Evolutionary conservation across 2,113 vertebrate species (phyloP).

Genomic region (Dromas ardeola): DNA sequence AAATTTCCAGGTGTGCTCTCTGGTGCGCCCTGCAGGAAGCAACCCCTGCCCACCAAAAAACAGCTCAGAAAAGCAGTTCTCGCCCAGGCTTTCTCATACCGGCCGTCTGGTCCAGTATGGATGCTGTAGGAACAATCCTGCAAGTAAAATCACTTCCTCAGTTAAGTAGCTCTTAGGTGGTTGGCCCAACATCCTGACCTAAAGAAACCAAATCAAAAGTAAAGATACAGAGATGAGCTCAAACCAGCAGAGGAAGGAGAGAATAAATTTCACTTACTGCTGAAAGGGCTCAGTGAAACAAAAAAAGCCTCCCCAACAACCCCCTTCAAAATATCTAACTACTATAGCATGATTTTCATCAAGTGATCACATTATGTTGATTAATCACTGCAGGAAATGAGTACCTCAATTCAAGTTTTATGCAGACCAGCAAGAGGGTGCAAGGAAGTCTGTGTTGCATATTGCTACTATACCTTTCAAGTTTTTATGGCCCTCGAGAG

Average conservation of each 20-base stretch:
- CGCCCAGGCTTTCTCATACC: not conserved
- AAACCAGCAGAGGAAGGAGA: constrained; percentile 18
- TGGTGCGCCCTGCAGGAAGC: not conserved
- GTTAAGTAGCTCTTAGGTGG: not conserved
- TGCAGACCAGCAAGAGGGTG: constrained; percentile 36
- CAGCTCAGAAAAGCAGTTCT: not conserved
- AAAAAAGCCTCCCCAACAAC: not conserved
- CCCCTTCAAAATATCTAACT: not conserved
- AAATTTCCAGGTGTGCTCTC: not conserved
- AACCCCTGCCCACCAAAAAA: not conserved
- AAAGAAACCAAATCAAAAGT: constrained; percentile 33
- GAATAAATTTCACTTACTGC: not conserved
- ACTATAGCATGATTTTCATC: constrained; percentile 41
- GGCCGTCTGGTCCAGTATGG: not conserved
- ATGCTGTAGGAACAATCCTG: not conserved
- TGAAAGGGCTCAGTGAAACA: constrained; percentile 9
- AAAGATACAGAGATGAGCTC: not conserved
- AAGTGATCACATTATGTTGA: constrained; percentile 48
- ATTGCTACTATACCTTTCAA: constrained; percentile 63
- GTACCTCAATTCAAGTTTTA: constrained; percentile 56
- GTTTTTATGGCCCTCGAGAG: constrained; percentile 64
- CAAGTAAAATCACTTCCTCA: not conserved
- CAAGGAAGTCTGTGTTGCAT: constrained; percentile 69
- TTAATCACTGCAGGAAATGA: constrained; percentile 72
- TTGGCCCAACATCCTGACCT: not conserved